Percentiles rank a stretch among this genome's conserved stretches.
phyloP scores from a whole-genome alignment of 2,888 invertebrate genomes.

The Hofmannophila pseudospretella region DNA sequence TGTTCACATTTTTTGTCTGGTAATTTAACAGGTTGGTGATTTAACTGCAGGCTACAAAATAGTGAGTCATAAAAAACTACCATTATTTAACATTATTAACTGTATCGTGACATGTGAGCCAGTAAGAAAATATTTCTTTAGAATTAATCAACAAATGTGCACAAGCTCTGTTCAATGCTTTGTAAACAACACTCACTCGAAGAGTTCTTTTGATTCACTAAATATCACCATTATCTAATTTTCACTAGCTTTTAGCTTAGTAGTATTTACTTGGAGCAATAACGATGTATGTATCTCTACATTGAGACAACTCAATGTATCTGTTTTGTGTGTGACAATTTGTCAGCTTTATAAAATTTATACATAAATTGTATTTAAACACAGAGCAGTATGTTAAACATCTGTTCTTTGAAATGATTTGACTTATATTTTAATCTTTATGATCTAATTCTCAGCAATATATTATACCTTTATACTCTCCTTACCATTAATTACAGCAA shows the following conservation, averaged over 20 bases:
- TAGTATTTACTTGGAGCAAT: background rate
- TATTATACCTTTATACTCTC: too few species aligned
- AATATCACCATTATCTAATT: conserved; percentile 1
- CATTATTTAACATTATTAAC: conserved; percentile 33
- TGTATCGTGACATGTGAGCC: conserved; percentile 27
- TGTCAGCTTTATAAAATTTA: background rate
- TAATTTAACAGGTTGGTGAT: conserved; percentile 3
- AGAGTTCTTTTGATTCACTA: background rate
- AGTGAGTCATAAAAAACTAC: conserved; percentile 46
- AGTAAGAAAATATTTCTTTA: conserved; percentile 60
- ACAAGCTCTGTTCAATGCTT: conserved; percentile 46
- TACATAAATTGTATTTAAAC: too few species aligned
- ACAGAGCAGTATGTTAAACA: too few species aligned
- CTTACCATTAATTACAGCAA: too few species aligned
- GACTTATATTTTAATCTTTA: too few species aligned
- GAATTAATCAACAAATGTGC: conserved; percentile 62
- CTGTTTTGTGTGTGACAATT: background rate
- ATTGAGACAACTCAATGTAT: too few species aligned
- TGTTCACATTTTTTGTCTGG: conserved; percentile 26
- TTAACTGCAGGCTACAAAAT: conserved; percentile 19
- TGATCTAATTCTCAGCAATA: too few species aligned
- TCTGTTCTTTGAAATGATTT: too few species aligned
- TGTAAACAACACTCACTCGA: background rate
- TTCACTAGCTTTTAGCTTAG: background rate
- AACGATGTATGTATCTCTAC: background rate